These are phyloP conservation scores for Corythaixoides concolor DNA, from an alignment of 2,113 vertebrate species.

Conservation along the genomic window DNA sequence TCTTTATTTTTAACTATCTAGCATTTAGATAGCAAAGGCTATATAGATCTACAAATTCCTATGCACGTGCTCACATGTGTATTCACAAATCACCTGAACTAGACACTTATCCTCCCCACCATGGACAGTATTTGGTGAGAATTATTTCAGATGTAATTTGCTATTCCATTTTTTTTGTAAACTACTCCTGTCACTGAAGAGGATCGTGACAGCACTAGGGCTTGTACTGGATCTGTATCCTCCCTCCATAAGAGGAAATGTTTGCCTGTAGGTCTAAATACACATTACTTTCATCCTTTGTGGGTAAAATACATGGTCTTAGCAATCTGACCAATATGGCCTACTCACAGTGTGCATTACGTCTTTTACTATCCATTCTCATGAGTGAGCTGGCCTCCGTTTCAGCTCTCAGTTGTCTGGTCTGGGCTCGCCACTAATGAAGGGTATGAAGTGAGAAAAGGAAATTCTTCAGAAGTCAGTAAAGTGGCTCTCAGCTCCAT, in stretches of 20 bases:
- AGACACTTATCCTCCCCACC: not conserved
- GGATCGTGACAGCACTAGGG: not conserved
- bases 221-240: not conserved
- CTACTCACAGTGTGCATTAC: not conserved
- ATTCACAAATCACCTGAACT: not conserved
- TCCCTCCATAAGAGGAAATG: not conserved
- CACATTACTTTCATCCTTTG: not conserved
- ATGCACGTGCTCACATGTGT: not conserved
- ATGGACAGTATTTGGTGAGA: not conserved
- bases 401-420: not conserved
- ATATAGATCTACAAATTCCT: not conserved
- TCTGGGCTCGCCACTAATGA: not conserved
- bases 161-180: not conserved
- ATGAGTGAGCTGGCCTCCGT: not conserved
- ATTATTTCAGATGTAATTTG: not conserved
- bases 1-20: not conserved
- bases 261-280: not conserved
- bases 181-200: not conserved
- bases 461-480: not conserved
- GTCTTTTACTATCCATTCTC: not conserved
- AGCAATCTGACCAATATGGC: not conserved
- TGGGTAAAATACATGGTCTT: not conserved
- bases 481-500: not conserved
- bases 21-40: not conserved
- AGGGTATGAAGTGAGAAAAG: not conserved